Evolutionary conservation across 2,797 vertebrate genomes (phyloP).

Genomic region (Oreochromis mossambicus): DNA sequence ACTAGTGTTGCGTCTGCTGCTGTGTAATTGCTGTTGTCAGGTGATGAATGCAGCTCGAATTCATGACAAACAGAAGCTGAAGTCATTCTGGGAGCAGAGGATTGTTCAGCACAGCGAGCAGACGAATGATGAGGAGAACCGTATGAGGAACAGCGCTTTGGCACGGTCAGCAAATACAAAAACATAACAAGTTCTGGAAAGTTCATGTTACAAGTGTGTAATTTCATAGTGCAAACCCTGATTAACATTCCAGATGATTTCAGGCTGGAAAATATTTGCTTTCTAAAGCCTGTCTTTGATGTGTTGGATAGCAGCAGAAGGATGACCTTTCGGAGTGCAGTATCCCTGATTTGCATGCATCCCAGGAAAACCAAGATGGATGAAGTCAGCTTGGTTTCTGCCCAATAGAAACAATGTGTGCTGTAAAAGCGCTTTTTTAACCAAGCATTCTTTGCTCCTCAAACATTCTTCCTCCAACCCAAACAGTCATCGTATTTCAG

Average conservation of each 20-base stretch:
- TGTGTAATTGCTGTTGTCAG: constrained; percentile 12
- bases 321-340: not conserved
- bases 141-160: constrained; percentile 64
- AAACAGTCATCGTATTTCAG: not conserved
- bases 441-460: not conserved
- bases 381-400: not conserved
- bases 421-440: not conserved
- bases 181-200: not conserved
- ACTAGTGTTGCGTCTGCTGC: not conserved
- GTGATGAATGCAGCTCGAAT: constrained; percentile 66
- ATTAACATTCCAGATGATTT: not conserved
- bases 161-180: constrained; percentile 46
- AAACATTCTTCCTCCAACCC: not conserved
- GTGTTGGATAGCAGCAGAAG: not conserved
- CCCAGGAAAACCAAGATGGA: not conserved
- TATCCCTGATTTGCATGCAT: not conserved
- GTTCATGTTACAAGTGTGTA: not conserved
- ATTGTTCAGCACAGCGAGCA: constrained; percentile 58
- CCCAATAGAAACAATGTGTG: not conserved
- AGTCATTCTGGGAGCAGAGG: constrained; percentile 71
- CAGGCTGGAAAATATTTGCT: not conserved
- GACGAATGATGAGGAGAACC: constrained; percentile 54
- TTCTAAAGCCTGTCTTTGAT: not conserved
- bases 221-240: not conserved
- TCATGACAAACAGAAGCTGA: constrained; percentile 70